These are phyloP conservation scores for Rhincodon typus DNA, from an alignment of 2,797 vertebrate species.

Conservation along the genomic window DNA sequence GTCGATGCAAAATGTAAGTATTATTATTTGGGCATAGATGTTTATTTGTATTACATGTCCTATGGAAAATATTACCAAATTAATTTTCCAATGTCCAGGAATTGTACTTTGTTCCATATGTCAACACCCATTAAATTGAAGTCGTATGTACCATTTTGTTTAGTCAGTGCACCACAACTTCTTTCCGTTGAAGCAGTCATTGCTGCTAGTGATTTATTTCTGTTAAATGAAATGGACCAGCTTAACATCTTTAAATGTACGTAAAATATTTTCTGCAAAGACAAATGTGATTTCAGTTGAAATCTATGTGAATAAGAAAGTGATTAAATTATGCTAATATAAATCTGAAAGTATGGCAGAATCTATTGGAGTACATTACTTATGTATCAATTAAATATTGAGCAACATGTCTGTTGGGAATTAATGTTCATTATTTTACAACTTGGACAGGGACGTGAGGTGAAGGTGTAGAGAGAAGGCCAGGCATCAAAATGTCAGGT, in stretches of 20 bases:
- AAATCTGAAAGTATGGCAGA: neutral
- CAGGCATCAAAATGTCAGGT: neutral
- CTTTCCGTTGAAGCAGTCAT: neutral
- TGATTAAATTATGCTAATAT: neutral
- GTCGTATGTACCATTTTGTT: neutral
- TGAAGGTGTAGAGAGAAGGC: neutral
- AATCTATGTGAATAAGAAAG: neutral
- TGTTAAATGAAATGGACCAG: neutral
- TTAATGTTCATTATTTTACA: neutral
- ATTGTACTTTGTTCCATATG: neutral
- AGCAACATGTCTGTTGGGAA: neutral
- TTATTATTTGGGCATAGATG: no score
- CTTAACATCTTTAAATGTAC: neutral
- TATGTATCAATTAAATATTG: neutral
- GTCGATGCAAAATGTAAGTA: neutral
- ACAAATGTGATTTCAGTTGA: neutral
- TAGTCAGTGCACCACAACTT: neutral
- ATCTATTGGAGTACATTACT: neutral
- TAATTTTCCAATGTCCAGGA: neutral
- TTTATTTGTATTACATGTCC: neutral
- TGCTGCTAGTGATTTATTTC: neutral
- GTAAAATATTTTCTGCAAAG: neutral
- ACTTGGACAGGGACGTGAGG: neutral
- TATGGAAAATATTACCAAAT: neutral
- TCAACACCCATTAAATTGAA: neutral